Evolutionary conservation across 2,888 invertebrate genomes (phyloP), one percentile per base, ranked within the genome.

Genomic region (Daptonema setosum): DNA sequence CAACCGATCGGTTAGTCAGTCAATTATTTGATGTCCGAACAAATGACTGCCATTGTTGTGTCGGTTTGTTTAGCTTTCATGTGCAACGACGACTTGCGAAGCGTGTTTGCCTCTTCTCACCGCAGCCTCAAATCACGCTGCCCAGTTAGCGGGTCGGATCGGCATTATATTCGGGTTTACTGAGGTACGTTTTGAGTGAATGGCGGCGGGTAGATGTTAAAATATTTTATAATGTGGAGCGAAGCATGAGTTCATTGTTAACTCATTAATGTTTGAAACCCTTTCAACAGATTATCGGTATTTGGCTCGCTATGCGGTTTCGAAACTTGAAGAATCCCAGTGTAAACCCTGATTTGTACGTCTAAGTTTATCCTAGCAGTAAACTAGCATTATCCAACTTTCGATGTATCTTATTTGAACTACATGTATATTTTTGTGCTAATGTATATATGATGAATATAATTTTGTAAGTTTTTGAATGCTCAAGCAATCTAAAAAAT

Each of bases 141-240:
- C 90, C 69, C 85, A 86, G 70, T 76, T 85, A 24, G 85, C 85
- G 65, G 93, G 91, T 53, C 87, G 87, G 59, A 82, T 91, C 66
- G 90, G 90, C 57, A 77, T 93, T 28, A 88, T 93, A 77, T 93
- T 93, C 77, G 90, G 90, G 70, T 91, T 91, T 70, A 87, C 90
- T 52, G 91, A 91, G 85, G 91, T 90, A 28, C 25, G 11, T 50
- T 45, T 54, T 28, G 30, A 59, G 41, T 22, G 43, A 28, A 25
- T 28, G 14, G 26, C 26, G 56, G 29, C 29, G 45, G 35, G 52
- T 26, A 28, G 41, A 41, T 20, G 41, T 41, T 25, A 30, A 50
- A 14, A 56, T n/a, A 17, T 20, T 28, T n/a, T n/a, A n/a, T n/a
- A n/a, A n/a, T n/a, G n/a, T n/a, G n/a, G n/a, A n/a, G n/a, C n/a